Conservation (phyloP, 37 sponge, comb jelly and placozoan species). For the Crambe crambe region DNA sequence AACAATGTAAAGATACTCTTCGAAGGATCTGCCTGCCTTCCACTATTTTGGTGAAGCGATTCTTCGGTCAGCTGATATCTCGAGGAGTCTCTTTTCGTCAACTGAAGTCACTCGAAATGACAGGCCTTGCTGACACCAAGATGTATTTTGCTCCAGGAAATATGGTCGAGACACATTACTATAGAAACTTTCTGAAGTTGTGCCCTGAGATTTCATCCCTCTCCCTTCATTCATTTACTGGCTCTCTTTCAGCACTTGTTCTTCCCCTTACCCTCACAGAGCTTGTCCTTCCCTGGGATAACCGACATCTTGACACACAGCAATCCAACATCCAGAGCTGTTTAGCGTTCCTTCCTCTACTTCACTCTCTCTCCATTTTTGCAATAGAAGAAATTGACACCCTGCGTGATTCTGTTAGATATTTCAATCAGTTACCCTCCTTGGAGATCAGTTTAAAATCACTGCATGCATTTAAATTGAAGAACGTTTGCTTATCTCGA, state of each 20-base stretch:
- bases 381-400: background rate
- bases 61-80: slow-evolving; percentile 3
- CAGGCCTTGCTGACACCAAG: background rate
- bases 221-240: background rate
- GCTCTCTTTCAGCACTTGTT: background rate
- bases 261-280: background rate
- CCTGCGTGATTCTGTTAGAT: background rate
- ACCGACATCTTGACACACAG: background rate
- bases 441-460: background rate
- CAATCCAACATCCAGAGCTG: background rate
- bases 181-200: background rate
- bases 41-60: slow-evolving; percentile 19
- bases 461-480: background rate
- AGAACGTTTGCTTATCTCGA: background rate
- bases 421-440: background rate
- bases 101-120: background rate
- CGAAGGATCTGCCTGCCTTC: slow-evolving; percentile 9
- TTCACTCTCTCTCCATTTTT: background rate
- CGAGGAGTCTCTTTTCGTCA: background rate
- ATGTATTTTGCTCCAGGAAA: slow-evolving; percentile 1
- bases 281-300: background rate
- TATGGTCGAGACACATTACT: background rate
- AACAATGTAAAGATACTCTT: background rate
- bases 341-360: background rate
- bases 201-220: background rate